phyloP scores from a whole-genome alignment of 2,113 vertebrate genomes.

The Pedionomus torquatus region DNA sequence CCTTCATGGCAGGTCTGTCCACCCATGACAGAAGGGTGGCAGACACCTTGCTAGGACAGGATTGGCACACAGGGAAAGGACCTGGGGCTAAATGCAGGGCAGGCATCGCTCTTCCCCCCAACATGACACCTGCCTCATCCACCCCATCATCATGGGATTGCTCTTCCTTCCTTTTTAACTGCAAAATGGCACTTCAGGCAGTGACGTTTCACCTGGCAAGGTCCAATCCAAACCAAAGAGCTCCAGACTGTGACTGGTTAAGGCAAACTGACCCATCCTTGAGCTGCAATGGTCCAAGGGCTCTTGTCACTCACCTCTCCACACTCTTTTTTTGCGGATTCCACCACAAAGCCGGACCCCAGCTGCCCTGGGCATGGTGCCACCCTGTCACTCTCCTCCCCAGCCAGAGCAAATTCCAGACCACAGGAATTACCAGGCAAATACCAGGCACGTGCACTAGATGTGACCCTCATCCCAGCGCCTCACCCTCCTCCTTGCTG shows the following conservation, averaged over 20 bases:
- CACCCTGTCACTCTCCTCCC: not conserved
- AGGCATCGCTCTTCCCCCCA: not conserved
- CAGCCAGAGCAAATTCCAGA: not conserved
- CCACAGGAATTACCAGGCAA: not conserved
- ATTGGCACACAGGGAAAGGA: not conserved
- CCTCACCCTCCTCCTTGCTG: not conserved
- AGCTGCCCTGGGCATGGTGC: not conserved
- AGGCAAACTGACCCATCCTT: not conserved
- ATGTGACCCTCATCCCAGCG: not conserved
- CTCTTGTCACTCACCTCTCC: not conserved
- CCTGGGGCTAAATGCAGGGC: not conserved
- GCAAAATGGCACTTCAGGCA: not conserved
- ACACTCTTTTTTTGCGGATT: not conserved
- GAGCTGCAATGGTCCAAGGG: not conserved
- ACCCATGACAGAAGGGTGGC: not conserved
- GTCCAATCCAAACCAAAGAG: not conserved
- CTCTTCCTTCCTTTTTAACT: not conserved
- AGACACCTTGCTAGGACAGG: not conserved
- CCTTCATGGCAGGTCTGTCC: not conserved
- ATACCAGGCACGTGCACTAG: not conserved
- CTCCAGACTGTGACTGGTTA: not conserved
- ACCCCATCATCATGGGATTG: fast-evolving
- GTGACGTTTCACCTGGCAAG: not conserved
- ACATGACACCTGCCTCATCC: not conserved
- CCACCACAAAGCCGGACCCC: not conserved